Evolutionary conservation across 2,797 vertebrate genomes (phyloP).

Genomic region (Helarctos malayanus): DNA sequence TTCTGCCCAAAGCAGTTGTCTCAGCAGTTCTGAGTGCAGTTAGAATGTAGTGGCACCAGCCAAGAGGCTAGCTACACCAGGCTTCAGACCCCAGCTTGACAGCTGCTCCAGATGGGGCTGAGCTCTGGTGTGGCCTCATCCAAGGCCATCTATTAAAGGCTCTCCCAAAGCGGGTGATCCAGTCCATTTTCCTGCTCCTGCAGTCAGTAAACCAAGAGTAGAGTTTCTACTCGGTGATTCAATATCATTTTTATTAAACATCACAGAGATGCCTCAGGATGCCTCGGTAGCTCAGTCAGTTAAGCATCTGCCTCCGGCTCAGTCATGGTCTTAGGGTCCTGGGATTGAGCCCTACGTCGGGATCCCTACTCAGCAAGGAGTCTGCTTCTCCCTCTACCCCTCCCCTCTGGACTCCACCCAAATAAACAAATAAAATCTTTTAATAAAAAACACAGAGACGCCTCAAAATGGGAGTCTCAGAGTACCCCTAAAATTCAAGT

Average conservation of each 20-base stretch:
- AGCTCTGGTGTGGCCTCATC: neutral
- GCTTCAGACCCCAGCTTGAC: neutral
- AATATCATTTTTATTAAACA: neutral
- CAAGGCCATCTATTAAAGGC: neutral
- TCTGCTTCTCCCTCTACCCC: neutral
- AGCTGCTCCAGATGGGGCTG: neutral
- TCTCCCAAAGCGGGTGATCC: neutral
- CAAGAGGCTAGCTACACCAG: neutral
- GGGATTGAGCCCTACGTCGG: accelerated
- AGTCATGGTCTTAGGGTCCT: neutral
- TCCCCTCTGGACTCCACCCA: neutral
- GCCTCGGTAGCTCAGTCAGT: neutral
- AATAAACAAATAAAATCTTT: neutral
- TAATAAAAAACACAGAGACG: neutral
- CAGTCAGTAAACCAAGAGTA: neutral
- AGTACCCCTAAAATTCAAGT: neutral
- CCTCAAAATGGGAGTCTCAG: neutral
- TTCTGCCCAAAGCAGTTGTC: neutral
- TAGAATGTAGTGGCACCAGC: neutral
- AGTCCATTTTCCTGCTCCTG: neutral
- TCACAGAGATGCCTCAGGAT: neutral
- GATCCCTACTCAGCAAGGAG: neutral
- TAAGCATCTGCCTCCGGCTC: neutral
- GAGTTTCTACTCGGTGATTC: neutral
- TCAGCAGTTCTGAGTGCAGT: neutral